Evolutionary conservation across 2,888 invertebrate species (phyloP).

Genomic region (Temnothorax ravouxi): DNA sequence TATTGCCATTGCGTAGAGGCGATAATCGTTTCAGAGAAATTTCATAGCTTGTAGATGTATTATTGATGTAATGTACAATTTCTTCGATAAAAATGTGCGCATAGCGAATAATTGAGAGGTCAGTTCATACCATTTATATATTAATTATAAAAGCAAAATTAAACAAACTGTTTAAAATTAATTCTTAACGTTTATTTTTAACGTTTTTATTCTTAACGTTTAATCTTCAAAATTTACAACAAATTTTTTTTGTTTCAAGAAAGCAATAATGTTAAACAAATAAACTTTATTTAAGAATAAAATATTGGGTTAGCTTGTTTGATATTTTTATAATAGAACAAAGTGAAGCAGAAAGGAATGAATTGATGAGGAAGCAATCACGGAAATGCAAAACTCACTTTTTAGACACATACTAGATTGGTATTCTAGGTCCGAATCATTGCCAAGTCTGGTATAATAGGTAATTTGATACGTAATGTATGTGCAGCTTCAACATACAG

Average conservation of each 20-base stretch:
- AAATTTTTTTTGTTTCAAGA: background rate
- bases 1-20: slow-evolving; percentile 21
- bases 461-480: slow-evolving; percentile 82
- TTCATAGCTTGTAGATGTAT: background rate
- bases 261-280: background rate
- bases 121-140: background rate
- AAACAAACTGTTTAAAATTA: background rate
- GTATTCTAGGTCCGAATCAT: slow-evolving; percentile 58
- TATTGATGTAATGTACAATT: background rate
- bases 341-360: background rate
- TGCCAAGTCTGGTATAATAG: slow-evolving; percentile 78
- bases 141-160: background rate
- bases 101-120: background rate
- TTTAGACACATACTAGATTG: slow-evolving; percentile 44
- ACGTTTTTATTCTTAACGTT: background rate
- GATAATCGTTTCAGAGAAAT: background rate
- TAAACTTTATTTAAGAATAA: background rate
- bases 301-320: background rate
- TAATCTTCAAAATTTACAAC: no score
- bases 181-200: background rate
- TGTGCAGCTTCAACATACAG: slow-evolving; percentile 64
- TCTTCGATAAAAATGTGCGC: background rate
- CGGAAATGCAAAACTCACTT: slow-evolving; percentile 45
- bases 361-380: slow-evolving; percentile 28
- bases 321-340: background rate